A percentile compares a stretch with the other conserved stretches of the same genome.
Evolutionary conservation across 2,888 invertebrate genomes (phyloP).

Genomic region (Amblyjoppa fuscipennis): DNA sequence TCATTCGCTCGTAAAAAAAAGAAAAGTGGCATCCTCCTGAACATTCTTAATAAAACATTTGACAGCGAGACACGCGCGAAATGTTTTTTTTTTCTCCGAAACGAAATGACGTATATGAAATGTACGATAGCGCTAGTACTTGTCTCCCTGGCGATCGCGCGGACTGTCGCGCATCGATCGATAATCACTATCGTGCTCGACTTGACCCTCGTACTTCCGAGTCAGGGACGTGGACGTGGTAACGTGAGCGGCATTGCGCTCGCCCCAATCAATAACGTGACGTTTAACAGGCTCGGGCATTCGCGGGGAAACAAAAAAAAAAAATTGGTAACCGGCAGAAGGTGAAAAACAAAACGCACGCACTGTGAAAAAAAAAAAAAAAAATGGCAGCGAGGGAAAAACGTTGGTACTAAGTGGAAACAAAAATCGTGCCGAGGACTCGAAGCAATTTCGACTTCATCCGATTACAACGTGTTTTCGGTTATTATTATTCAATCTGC

Average conservation of each 20-base stretch:
- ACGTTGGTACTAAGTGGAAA: background rate
- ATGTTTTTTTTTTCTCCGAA: constrained; percentile 14
- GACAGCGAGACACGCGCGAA: background rate
- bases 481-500: background rate
- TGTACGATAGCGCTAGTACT: background rate
- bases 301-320: constrained; percentile 30
- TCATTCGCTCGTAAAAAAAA: constrained; percentile 11
- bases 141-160: constrained; percentile 50
- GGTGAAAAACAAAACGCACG: background rate
- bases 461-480: background rate
- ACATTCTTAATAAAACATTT: constrained; percentile 11
- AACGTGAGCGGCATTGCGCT: constrained; percentile 62
- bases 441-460: background rate
- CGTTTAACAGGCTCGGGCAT: constrained; percentile 68
- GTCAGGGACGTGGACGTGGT: constrained; percentile 69
- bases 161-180: constrained; percentile 58
- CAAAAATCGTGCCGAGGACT: background rate
- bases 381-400: background rate
- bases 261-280: constrained; percentile 73
- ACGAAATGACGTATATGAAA: background rate
- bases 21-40: background rate
- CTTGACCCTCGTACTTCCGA: constrained; percentile 70
- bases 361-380: background rate
- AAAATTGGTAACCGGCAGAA: background rate
- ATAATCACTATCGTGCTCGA: constrained; percentile 64